These are phyloP conservation scores for Strix occidentalis DNA, from an alignment of 2,797 vertebrate genomes.

Conservation along the genomic window DNA sequence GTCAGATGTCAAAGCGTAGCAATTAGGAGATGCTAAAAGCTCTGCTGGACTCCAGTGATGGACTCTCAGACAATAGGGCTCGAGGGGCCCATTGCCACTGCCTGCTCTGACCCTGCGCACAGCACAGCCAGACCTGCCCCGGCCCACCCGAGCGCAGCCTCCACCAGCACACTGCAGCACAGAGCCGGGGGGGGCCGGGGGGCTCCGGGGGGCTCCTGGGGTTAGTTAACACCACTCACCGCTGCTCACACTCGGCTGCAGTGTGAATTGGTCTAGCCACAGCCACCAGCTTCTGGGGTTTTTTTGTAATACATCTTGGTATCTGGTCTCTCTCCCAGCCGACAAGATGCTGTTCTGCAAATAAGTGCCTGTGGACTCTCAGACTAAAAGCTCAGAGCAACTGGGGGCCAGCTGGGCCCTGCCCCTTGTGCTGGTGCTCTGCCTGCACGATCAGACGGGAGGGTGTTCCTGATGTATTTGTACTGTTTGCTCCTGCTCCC, in stretches of 20 bases:
- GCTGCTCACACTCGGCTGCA: not conserved
- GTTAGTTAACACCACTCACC: not conserved
- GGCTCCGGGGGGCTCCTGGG: accelerated
- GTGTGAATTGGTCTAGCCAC: not conserved
- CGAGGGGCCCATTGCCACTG: accelerated
- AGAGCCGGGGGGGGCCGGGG: not conserved
- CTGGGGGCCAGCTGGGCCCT: not conserved
- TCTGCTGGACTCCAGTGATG: not conserved
- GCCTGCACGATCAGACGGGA: accelerated
- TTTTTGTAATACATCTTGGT: not conserved
- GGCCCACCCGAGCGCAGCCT: accelerated
- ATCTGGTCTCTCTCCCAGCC: not conserved
- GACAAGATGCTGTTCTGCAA: not conserved
- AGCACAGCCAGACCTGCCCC: not conserved
- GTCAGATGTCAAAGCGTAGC: not conserved
- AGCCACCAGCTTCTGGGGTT: not conserved
- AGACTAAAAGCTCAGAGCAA: not conserved
- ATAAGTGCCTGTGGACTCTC: not conserved
- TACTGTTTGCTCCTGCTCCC: not conserved
- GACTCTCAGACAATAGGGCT: not conserved
- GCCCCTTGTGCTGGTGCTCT: not conserved
- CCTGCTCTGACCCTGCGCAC: not conserved
- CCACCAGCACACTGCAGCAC: not conserved
- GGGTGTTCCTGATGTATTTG: not conserved
- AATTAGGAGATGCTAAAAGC: not conserved